Base-by-base conservation (phyloP, 2,113 vertebrate genomes). In the Pterocles burchelli region DNA sequence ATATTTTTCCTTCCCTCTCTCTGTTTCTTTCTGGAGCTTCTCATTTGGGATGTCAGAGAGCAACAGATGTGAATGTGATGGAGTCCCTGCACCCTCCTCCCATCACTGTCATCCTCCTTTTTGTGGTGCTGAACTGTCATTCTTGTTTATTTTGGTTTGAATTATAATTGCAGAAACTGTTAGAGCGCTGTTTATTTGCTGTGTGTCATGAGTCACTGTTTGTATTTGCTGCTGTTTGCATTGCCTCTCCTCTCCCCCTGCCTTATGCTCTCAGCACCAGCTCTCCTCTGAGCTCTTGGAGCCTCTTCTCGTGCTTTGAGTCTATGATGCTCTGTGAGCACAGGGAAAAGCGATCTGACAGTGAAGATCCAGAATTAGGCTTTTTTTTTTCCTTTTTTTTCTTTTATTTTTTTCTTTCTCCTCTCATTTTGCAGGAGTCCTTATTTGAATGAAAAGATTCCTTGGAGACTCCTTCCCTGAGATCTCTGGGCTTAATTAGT, bases 91-190 rank as follows among this genome's bases (percentile, higher is more conserved):
- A 11, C 10, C 22, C 21, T 11, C 46, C 73, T 73, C 20, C 89
- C 29, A 22, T 73, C 68, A 13, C 21, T 74, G 73, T 11, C 76
- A 73, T 38, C 61, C 58, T 91, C 61, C 36, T 25, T 80, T 68
- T 68, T 4, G 1, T 88, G 57, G 3, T 41, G 17, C 59, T 83
- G 72, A n/a, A 41, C 65, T 96, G 82, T 48, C 76, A 36, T 55
- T 88, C 55, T 28, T 95, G 90, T 91, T 96, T 96, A 48, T 91
- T 97, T 91, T 89, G 33, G 43, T 92, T 82, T 66, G 70, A 83
- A 80, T 83, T 88, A 74, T 17, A 88, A 72, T 88, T 71, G 82
- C 43, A 82, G 24, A 87, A 88, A 3, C 87, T 83, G 71, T 87
- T 36, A 36, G 12, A 78, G 48, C 1, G 15, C 74, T 89, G 68